Percentiles rank a stretch among this genome's conserved stretches.
Evolutionary conservation across 2,113 vertebrate species (phyloP).

Genomic region (Egretta garzetta): DNA sequence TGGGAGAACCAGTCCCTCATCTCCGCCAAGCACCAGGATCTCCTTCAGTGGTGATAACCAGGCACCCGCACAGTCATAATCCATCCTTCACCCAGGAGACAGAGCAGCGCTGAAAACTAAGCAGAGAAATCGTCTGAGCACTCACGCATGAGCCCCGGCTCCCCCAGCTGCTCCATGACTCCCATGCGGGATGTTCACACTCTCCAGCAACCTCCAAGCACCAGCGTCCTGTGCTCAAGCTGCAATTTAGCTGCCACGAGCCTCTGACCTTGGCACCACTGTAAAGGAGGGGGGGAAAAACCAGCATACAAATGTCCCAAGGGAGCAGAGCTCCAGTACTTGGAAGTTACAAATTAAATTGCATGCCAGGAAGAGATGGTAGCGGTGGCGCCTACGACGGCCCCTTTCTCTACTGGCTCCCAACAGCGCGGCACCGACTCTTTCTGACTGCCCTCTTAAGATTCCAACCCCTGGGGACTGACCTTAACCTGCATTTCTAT

Average conservation of each 20-base stretch:
- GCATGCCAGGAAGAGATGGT: background rate
- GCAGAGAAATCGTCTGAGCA: accelerated
- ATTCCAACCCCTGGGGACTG: background rate
- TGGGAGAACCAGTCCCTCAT: background rate
- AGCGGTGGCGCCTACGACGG: accelerated
- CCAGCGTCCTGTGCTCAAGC: accelerated
- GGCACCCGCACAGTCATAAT: background rate
- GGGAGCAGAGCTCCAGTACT: background rate
- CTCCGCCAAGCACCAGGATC: background rate
- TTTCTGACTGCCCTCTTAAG: background rate
- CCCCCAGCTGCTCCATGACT: background rate
- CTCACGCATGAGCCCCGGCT: background rate
- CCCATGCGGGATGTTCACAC: accelerated
- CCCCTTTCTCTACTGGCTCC: background rate
- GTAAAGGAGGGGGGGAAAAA: background rate
- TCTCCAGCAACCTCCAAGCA: background rate
- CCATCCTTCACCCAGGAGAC: background rate
- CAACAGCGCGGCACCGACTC: background rate
- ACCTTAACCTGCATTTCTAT: constrained; percentile 11
- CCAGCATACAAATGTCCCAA: background rate
- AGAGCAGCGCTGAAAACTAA: background rate
- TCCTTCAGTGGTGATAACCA: background rate
- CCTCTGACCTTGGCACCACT: background rate
- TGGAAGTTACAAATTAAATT: background rate
- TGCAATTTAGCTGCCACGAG: background rate